Evolutionary conservation across 2,888 invertebrate genomes (phyloP).

Genomic region (Epicampocera succincta): DNA sequence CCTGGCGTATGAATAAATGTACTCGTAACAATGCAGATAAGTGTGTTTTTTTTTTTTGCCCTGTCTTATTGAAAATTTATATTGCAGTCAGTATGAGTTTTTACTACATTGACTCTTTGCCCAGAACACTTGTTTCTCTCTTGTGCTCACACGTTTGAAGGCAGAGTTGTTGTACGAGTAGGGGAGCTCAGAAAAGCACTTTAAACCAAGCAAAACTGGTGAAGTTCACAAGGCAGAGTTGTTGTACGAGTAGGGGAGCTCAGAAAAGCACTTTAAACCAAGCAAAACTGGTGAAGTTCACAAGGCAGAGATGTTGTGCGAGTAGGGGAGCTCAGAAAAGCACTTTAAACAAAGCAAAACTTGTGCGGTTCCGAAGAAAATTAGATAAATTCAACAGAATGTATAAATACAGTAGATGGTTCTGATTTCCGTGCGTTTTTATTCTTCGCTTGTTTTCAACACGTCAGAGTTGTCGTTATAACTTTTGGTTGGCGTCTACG

Average conservation of each 20-base stretch:
- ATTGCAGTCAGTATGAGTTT: constrained; percentile 16
- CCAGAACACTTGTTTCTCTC: neutral
- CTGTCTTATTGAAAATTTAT: constrained; percentile 53
- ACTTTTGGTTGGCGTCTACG: too few relatives aligned
- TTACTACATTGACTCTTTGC: constrained; percentile 3
- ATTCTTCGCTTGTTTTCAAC: too few relatives aligned
- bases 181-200: neutral
- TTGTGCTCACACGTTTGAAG: neutral
- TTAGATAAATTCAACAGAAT: too few relatives aligned
- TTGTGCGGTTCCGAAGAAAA: neutral
- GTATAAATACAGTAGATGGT: too few relatives aligned
- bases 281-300: neutral
- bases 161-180: neutral
- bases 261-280: neutral
- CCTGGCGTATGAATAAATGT: constrained; percentile 44
- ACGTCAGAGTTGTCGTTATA: too few relatives aligned
- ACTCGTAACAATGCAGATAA: constrained; percentile 55
- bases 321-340: neutral
- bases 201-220: neutral
- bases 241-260: neutral
- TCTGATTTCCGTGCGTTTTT: too few relatives aligned
- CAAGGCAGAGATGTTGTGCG: neutral
- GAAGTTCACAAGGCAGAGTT: neutral
- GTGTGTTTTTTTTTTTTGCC: constrained; percentile 25
- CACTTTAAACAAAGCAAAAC: neutral